These are phyloP conservation scores for Phalacrocorax brasilianus DNA, from an alignment of 2,113 vertebrate genomes.

Conservation along the genomic window DNA sequence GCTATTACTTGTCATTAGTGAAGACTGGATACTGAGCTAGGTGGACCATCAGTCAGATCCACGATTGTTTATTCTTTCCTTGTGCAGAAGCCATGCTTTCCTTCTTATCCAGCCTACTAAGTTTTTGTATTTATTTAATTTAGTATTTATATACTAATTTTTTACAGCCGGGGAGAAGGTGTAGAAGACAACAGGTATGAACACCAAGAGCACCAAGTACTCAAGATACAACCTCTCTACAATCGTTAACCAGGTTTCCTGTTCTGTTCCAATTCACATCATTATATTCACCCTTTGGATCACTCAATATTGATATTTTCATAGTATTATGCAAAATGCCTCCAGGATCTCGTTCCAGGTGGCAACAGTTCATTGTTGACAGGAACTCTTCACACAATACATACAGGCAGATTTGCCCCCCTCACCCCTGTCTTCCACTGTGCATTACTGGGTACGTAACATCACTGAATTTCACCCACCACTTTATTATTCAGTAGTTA, in stretches of 20 bases:
- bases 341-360: background rate
- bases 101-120: background rate
- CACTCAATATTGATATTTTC: background rate
- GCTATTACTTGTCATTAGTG: background rate
- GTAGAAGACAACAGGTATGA: background rate
- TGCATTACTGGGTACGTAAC: accelerated
- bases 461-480: background rate
- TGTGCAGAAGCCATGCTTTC: background rate
- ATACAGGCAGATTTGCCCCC: background rate
- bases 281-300: background rate
- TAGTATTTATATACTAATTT: background rate
- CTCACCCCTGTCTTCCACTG: background rate
- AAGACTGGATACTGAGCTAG: background rate
- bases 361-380: background rate
- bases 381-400: background rate
- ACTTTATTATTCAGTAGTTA: background rate
- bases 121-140: background rate
- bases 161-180: background rate
- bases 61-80: background rate
- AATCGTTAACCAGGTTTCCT: background rate
- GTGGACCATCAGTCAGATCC: background rate
- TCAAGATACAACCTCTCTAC: background rate
- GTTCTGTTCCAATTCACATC: background rate
- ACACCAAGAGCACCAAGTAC: background rate
- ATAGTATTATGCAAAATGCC: background rate